Conservation (phyloP, 2,797 vertebrate genomes). For the Mormyrus hasselquistii region DNA sequence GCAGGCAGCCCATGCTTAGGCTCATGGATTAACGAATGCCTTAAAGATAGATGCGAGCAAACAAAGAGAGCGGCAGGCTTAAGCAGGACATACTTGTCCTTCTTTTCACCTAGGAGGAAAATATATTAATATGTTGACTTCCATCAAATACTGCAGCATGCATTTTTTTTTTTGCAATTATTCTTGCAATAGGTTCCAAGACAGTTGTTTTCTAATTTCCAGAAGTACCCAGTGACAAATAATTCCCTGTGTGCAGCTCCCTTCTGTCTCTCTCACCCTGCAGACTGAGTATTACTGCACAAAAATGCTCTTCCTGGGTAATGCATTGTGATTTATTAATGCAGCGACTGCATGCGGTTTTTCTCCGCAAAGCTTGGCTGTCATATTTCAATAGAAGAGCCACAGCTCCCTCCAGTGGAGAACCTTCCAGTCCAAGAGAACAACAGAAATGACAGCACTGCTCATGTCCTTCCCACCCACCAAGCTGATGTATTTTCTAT, state of each 20-base stretch:
- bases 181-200: not conserved
- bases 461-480: not conserved
- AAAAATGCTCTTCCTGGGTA: slow-evolving; percentile 17
- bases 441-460: not conserved
- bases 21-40: slow-evolving; percentile 8
- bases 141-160: not conserved
- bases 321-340: slow-evolving; percentile 60
- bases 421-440: not conserved
- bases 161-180: not conserved
- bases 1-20: not conserved
- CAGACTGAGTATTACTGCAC: slow-evolving; percentile 24
- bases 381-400: slow-evolving; percentile 45
- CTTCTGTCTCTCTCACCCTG: slow-evolving; percentile 20
- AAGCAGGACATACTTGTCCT: slow-evolving; percentile 54
- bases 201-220: not conserved
- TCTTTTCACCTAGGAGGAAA: slow-evolving; percentile 30
- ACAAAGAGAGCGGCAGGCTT: not conserved
- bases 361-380: slow-evolving; percentile 40
- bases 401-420: slow-evolving; percentile 56
- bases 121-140: not conserved
- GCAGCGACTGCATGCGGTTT: slow-evolving; percentile 54
- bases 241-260: not conserved
- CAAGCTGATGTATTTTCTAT: not conserved
- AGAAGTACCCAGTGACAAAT: not conserved
- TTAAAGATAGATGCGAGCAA: slow-evolving; percentile 12